Percentiles rank a stretch among this genome's conserved stretches.
phyloP scores from a whole-genome alignment of 2,797 vertebrate genomes.

The Perodicticus potto region DNA sequence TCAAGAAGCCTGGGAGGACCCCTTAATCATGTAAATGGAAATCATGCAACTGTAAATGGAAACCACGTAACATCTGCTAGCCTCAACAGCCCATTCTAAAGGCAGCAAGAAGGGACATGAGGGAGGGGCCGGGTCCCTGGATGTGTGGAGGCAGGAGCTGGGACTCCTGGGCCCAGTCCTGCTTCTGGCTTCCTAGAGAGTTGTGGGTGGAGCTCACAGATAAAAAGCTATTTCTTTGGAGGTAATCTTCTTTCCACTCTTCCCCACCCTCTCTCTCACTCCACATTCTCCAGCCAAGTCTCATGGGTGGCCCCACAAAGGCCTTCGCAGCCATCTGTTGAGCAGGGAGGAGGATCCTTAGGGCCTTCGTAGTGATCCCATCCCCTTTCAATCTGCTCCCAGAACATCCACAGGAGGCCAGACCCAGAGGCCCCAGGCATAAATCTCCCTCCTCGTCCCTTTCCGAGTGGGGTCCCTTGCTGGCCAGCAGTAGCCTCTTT shows the following conservation, averaged over 20 bases:
- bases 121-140: not conserved
- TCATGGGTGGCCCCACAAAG: not conserved
- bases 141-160: not conserved
- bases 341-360: not conserved
- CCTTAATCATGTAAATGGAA: not conserved
- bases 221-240: not conserved
- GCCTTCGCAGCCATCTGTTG: not conserved
- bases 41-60: not conserved
- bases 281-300: not conserved
- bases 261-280: not conserved
- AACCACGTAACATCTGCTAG: not conserved
- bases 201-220: not conserved
- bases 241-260: not conserved
- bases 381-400: not conserved
- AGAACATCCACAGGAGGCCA: not conserved
- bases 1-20: not conserved
- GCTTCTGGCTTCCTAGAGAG: not conserved
- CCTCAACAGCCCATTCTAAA: not conserved
- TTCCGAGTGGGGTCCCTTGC: conserved; percentile 22
- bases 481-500: not conserved
- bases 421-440: conserved; percentile 12
- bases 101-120: not conserved
- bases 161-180: not conserved
- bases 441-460: not conserved
- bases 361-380: not conserved